Conservation (phyloP, 2,113 vertebrate genomes). For the Microcebus tavaratra region DNA sequence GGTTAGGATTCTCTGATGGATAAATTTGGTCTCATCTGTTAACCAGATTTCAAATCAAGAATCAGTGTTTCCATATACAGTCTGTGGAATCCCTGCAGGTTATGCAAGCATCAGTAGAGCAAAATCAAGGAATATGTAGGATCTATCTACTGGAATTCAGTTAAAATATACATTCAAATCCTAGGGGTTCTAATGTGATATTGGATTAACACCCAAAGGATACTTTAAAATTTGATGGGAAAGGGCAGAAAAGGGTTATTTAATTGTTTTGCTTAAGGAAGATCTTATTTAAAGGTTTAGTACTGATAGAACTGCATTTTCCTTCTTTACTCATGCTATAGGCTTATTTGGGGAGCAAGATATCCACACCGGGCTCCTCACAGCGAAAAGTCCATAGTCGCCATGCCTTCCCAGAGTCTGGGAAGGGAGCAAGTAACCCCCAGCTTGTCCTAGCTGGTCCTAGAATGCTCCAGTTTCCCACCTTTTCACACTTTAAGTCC, state of each 20-base stretch:
- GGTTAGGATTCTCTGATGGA: not conserved
- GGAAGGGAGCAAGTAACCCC: not conserved
- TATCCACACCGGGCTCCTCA: not conserved
- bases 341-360: not conserved
- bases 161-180: conserved; percentile 19
- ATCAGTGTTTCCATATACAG: not conserved
- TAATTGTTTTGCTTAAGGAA: not conserved
- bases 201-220: conserved; percentile 20
- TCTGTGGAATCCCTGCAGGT: not conserved
- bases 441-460: not conserved
- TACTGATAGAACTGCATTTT: not conserved
- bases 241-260: not conserved
- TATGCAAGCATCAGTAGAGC: conserved; percentile 57
- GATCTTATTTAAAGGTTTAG: not conserved
- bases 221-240: not conserved
- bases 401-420: not conserved
- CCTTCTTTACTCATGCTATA: not conserved
- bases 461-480: not conserved
- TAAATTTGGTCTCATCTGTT: conserved; percentile 14
- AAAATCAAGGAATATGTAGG: conserved; percentile 72
- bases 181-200: not conserved
- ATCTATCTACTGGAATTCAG: not conserved
- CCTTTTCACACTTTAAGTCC: not conserved
- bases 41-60: conserved; percentile 57
- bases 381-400: accelerated